Percentiles rank a stretch among this genome's conserved stretches.
phyloP scores from a whole-genome alignment of 1,140 invertebrate species.

The Formica exsecta region DNA sequence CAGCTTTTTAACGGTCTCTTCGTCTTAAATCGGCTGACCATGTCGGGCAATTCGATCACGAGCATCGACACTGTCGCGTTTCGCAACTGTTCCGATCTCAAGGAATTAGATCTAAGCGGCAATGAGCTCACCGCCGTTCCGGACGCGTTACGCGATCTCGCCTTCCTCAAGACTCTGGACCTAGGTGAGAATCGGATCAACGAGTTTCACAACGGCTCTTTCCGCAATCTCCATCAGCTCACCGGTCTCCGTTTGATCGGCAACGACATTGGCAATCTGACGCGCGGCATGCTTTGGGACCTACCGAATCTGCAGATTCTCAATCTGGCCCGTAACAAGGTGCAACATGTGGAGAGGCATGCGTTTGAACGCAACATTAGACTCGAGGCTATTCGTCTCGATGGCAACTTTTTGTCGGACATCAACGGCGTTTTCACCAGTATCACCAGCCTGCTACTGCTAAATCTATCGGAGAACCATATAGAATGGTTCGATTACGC shows the following conservation, averaged over 20 bases:
- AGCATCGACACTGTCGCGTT: slow-evolving; percentile 94
- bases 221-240: slow-evolving; percentile 93
- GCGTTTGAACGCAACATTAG: slow-evolving; percentile 93
- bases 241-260: slow-evolving; percentile 94
- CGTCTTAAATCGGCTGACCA: slow-evolving; percentile 93
- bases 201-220: slow-evolving; percentile 93
- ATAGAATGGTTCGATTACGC: slow-evolving; percentile 96
- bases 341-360: slow-evolving; percentile 93
- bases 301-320: slow-evolving; percentile 93
- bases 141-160: slow-evolving; percentile 92
- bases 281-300: slow-evolving; percentile 94
- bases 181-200: slow-evolving; percentile 95
- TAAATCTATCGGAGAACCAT: slow-evolving; percentile 97
- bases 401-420: slow-evolving; percentile 94
- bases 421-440: slow-evolving; percentile 95
- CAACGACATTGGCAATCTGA: slow-evolving; percentile 94
- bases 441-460: slow-evolving; percentile 92
- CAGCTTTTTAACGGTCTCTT: slow-evolving; percentile 94
- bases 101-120: slow-evolving; percentile 95
- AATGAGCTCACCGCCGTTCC: slow-evolving; percentile 94
- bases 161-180: slow-evolving; percentile 94
- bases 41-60: slow-evolving; percentile 94
- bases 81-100: slow-evolving; percentile 95
- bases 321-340: slow-evolving; percentile 95
- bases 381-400: slow-evolving; percentile 94